Base-by-base conservation (phyloP, 2,113 vertebrate genomes). In the Boleophthalmus pectinirostris region DNA sequence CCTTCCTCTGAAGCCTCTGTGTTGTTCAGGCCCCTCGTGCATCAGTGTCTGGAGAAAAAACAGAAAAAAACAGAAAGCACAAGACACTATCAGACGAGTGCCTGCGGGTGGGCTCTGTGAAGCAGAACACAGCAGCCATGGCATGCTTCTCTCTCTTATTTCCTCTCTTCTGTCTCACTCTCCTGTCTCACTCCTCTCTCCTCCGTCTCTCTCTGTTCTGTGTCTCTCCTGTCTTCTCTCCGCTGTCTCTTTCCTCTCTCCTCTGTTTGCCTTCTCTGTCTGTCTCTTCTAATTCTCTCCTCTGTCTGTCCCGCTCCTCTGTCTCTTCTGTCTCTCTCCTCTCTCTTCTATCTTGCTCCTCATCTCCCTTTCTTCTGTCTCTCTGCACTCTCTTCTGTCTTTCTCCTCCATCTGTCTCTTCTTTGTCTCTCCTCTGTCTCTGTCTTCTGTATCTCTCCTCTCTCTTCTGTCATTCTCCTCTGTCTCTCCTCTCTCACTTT, bases 41-140 rank as follows among this genome's bases (percentile, higher is more conserved):
- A 92, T 90, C 88, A 88, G 85, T 90, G 87, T 90, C 91, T 88
- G 69, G 80, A 89, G 92, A 86, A 29, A 29, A 29, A 29, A 29
- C 29, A 90, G 90, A 93, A 86, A 90, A 91, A 93, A 91, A 91
- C 85, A 82, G 88, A 43, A 43, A 43, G 85, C 87, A 87, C 84
- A 88, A 90, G 88, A 93, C 90, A 90, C 92, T 92, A 93, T 93
- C 92, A 93, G 90, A 92, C 90, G 85, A 69, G 75, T 81, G 87
- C 91, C 92, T 54, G 76, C 79, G 64, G 92, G 92, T 85, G 23
- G 29, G 56, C 88, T 92, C 87, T 92, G 90, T 93, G 90, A 92
- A 90, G 90, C 89, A 85, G 86, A 92, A 91, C 80, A 79, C 78
- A 77, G 77, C 84, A 82, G 82, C 82, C 82, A 86, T 92, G 78